Percentiles rank a stretch among this genome's conserved stretches.
These are phyloP conservation scores for Candidula unifasciata DNA, from an alignment of 2,888 invertebrate species.

Conservation along the genomic window DNA sequence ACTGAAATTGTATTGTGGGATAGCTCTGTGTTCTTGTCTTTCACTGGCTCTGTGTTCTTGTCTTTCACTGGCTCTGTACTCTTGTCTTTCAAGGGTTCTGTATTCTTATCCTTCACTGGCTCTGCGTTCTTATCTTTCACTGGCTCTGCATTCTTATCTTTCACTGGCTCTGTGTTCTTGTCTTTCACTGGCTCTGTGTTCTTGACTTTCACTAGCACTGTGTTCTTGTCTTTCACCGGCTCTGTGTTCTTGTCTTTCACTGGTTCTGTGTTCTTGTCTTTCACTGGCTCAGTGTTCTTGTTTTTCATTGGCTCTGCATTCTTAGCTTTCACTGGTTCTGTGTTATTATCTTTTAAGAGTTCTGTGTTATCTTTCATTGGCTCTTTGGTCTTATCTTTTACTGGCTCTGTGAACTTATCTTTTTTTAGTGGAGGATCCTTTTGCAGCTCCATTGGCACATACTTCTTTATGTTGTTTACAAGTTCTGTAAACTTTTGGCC, in stretches of 20 bases:
- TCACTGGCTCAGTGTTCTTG: not conserved
- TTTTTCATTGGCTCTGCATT: not conserved
- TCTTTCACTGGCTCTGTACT: not conserved
- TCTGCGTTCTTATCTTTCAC: no score
- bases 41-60: not conserved
- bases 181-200: no score
- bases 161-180: no score
- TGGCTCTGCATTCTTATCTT: not conserved
- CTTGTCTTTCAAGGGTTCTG: not conserved
- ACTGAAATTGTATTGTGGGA: not conserved
- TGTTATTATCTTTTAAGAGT: not conserved
- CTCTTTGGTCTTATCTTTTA: not conserved
- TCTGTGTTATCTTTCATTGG: not conserved
- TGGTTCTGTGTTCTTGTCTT: no score
- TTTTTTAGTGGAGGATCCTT: not conserved
- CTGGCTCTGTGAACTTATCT: not conserved
- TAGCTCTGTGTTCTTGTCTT: no score
- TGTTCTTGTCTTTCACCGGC: no score
- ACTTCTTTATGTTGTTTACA: slow-evolving; percentile 57
- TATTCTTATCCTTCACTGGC: not conserved
- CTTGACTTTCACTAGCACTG: no score
- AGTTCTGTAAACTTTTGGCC: slow-evolving; percentile 66
- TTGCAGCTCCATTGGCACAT: slow-evolving; percentile 33
- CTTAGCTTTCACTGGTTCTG: not conserved
- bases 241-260: no score